A percentile compares a stretch with the other conserved stretches of the same genome.
phyloP scores from a whole-genome alignment of 2,113 vertebrate species.

The Corythornis madagascariensis region DNA sequence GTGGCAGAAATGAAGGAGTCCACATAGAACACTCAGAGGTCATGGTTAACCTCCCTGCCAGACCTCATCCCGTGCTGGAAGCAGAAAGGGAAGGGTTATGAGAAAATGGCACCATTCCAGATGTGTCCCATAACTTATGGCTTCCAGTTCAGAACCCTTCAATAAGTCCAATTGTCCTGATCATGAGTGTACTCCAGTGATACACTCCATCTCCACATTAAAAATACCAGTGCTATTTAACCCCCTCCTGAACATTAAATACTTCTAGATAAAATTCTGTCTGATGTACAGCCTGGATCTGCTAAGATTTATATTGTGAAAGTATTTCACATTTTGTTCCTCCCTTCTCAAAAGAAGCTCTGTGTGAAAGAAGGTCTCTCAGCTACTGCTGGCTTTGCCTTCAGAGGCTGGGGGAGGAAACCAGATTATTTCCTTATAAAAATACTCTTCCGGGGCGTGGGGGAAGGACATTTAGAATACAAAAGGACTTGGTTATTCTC shows the following conservation, averaged over 20 bases:
- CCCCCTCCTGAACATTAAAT: background rate
- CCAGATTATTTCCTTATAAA: background rate
- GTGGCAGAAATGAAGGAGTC: slow-evolving; percentile 57
- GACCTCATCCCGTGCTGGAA: slow-evolving; percentile 47
- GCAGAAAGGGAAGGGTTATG: slow-evolving; percentile 56
- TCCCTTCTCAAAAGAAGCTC: background rate
- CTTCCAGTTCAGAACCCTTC: slow-evolving; percentile 16
- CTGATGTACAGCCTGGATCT: background rate
- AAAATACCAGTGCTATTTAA: background rate
- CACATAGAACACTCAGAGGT: slow-evolving; percentile 60
- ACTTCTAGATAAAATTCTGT: background rate
- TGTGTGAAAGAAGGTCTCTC: background rate
- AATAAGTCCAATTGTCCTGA: slow-evolving; percentile 44
- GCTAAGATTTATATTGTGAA: background rate
- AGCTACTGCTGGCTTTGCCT: background rate
- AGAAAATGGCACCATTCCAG: slow-evolving; percentile 65
- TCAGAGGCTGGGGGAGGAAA: background rate
- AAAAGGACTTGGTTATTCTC: background rate
- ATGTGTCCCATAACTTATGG: slow-evolving; percentile 33
- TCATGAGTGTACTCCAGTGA: background rate
- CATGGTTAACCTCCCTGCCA: slow-evolving; percentile 54
- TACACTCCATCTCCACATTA: slow-evolving; percentile 15
- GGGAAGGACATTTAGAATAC: background rate
- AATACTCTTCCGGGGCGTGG: background rate
- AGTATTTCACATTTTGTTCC: background rate